phyloP scores from a whole-genome alignment of 1,140 invertebrate genomes.

The Drosophila athabasca region DNA sequence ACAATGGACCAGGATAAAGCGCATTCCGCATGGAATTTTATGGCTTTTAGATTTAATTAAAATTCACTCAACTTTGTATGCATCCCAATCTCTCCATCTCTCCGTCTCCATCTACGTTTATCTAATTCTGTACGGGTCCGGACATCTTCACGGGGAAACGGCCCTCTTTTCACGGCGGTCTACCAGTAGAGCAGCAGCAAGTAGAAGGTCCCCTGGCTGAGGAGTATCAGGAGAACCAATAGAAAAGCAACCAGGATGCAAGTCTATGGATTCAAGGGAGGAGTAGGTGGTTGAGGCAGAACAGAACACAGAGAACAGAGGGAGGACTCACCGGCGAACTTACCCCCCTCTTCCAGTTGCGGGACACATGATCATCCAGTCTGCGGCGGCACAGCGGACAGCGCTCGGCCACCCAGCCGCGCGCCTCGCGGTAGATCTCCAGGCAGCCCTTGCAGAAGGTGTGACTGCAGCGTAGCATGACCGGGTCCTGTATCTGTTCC shows the following conservation, averaged over 20 bases:
- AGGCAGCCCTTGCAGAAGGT: slow-evolving; percentile 56
- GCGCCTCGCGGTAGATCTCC: slow-evolving; percentile 34
- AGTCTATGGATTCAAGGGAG: slow-evolving; percentile 1
- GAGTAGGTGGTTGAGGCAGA: background rate
- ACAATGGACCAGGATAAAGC: slow-evolving; percentile 27
- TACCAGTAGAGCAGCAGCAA: slow-evolving; percentile 64
- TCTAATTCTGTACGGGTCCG: slow-evolving; percentile 7
- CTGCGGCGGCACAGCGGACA: slow-evolving; percentile 56
- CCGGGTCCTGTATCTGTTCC: slow-evolving; percentile 35
- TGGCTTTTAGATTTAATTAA: slow-evolving; percentile 56
- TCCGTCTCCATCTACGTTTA: slow-evolving; percentile 1
- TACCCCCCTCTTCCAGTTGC: background rate
- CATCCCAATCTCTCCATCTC: slow-evolving; percentile 19
- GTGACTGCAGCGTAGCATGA: slow-evolving; percentile 48
- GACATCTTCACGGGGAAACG: background rate
- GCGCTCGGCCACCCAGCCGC: slow-evolving; percentile 46
- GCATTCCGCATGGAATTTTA: slow-evolving; percentile 45
- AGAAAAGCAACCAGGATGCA: slow-evolving; percentile 35
- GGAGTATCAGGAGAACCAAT: slow-evolving; percentile 10
- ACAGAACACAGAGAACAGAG: background rate
- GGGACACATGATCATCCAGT: background rate
- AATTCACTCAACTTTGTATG: slow-evolving; percentile 44
- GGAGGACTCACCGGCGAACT: background rate
- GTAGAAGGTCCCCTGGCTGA: slow-evolving; percentile 53
- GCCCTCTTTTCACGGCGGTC: background rate